Base-by-base conservation (phyloP, 2,888 invertebrate genomes). In the Clanis bilineata region DNA sequence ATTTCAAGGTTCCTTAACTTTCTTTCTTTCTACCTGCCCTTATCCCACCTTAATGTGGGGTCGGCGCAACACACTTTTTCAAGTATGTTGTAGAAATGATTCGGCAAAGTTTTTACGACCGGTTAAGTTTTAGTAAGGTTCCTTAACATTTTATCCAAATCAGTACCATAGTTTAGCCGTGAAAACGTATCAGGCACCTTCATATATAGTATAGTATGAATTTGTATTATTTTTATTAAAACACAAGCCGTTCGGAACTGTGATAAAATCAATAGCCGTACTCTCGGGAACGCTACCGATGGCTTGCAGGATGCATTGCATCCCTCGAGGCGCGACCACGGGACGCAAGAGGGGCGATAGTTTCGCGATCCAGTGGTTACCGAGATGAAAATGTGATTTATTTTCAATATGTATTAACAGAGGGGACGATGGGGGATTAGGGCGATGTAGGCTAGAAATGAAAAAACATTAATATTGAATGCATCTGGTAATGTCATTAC, bases 221-320 rank as follows among this genome's bases (percentile, higher is more conserved):
- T 45, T 45, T 51, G 15, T 28, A 15, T 28, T 51, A 51, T 51
- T 18, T 28, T 15, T 51, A 15, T 9, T 7, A 7, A 15, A 1
- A 9, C 9, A 9, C 18, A 23, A 41, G 41, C 39, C 41, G 44
- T 38, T 39, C 15, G 57, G 38, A 41, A 47, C 10, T 38, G 54
- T 51, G 47, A 56, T 39, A 56, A 54, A 63, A 67, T 66, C 67
- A 59, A 66, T 64, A 61, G 18, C 18, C 7, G 9, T 4, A 41
- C 58, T 36, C 25, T 56, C 58, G 45, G 58, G 64, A 60, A 63
- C 64, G 61, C 47, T 32, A 6, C 18, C 41, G 41, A 41, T 18
- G 6, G 51, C 28, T 28, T 32, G 51, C 51, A 18, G 51, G 28
- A 32, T 25, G 25, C 18, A 39, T 39, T 61, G 63, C 58, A 63